Percentiles rank a stretch among this genome's conserved stretches.
Conservation (phyloP, 2,797 vertebrate genomes). For the Peromyscus aztecus region DNA sequence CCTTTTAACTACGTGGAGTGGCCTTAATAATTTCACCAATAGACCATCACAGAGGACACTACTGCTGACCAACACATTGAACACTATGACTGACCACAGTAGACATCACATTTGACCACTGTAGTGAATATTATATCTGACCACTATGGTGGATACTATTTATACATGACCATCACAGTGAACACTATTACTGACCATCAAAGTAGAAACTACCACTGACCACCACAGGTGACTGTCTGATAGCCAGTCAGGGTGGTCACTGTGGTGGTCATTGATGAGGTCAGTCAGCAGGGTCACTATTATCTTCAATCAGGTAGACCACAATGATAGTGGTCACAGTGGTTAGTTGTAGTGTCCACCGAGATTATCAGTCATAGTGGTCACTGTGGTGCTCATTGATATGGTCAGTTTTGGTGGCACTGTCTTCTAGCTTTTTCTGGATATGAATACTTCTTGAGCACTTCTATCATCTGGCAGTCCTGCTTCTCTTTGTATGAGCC, state of each 20-base stretch:
- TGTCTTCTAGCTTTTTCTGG: not conserved
- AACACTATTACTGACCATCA: too few relatives aligned
- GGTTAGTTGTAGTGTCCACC: not conserved
- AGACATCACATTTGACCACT: not conserved
- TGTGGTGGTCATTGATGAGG: too few relatives aligned
- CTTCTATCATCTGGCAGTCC: not conserved
- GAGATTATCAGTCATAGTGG: not conserved
- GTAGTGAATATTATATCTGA: not conserved
- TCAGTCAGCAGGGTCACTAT: too few relatives aligned
- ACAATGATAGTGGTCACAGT: not conserved
- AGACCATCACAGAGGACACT: not conserved
- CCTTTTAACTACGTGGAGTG: too few relatives aligned
- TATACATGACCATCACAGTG: not conserved
- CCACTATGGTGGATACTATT: not conserved
- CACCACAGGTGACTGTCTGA: not conserved
- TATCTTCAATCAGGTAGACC: too few relatives aligned
- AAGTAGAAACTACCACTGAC: not conserved
- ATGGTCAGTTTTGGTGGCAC: not conserved
- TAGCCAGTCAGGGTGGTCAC: not conserved
- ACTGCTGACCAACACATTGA: not conserved
- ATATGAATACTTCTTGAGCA: not conserved
- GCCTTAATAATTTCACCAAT: too few relatives aligned
- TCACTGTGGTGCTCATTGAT: not conserved
- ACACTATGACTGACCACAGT: not conserved
- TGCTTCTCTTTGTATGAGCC: not conserved